Percentiles rank a stretch among this genome's conserved stretches.
Evolutionary conservation across 1,140 invertebrate species (phyloP).

Genomic region (Himalopsyche phryganea): DNA sequence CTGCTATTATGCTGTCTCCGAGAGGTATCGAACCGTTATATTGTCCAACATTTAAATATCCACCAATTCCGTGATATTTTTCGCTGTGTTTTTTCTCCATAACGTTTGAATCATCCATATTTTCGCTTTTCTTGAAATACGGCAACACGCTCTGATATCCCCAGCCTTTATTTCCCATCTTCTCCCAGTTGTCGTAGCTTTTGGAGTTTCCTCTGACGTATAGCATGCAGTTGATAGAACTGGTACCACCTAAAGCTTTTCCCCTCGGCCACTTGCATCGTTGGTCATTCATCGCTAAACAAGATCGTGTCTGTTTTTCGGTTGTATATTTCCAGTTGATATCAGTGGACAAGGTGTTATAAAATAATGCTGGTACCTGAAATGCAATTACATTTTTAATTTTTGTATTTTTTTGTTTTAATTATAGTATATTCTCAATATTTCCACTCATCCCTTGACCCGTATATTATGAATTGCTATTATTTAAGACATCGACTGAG

Average conservation of each 20-base stretch:
- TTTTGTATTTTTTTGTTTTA: too few relatives aligned
- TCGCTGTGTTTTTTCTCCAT: conserved; percentile 4
- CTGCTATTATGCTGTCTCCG: conserved; percentile 45
- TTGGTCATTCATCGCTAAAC: conserved; percentile 38
- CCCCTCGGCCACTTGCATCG: conserved; percentile 54
- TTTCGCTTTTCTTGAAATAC: conserved; percentile 50
- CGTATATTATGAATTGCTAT: too few relatives aligned
- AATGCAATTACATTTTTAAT: too few relatives aligned
- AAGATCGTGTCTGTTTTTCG: conserved; percentile 46
- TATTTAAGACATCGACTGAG: too few relatives aligned
- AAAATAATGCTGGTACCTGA: conserved; percentile 11
- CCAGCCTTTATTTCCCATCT: conserved; percentile 44
- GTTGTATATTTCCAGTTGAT: conserved; percentile 56
- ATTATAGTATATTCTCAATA: too few relatives aligned
- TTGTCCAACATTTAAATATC: conserved; percentile 68
- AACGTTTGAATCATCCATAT: neutral
- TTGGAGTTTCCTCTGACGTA: conserved; percentile 59
- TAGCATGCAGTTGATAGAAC: conserved; percentile 64
- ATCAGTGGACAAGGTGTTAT: conserved; percentile 29
- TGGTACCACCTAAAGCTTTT: conserved; percentile 59
- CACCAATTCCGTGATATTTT: conserved; percentile 65
- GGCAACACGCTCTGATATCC: conserved; percentile 45
- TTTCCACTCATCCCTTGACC: too few relatives aligned
- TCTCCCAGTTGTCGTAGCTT: conserved; percentile 67
- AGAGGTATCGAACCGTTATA: conserved; percentile 40